These are phyloP conservation scores for Peromyscus maniculatus DNA, from an alignment of 2,113 vertebrate genomes.

Conservation along the genomic window DNA sequence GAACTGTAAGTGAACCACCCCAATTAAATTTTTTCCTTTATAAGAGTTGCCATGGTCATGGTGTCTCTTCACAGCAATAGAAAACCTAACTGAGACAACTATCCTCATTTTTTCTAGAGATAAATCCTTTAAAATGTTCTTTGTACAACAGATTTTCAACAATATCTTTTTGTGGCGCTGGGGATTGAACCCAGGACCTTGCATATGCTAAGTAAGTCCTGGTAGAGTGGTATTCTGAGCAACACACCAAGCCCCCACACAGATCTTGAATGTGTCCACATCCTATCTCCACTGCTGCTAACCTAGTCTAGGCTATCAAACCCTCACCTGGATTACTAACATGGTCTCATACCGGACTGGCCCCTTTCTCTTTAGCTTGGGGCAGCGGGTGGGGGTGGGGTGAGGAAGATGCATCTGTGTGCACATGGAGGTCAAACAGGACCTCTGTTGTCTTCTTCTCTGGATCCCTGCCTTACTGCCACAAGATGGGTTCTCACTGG, in stretches of 20 bases:
- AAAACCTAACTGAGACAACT: background rate
- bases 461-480: background rate
- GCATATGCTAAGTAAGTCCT: background rate
- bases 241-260: background rate
- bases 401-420: background rate
- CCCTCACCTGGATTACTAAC: background rate
- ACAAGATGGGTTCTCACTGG: background rate
- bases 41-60: background rate
- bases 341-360: background rate
- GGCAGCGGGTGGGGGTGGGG: background rate
- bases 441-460: background rate
- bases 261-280: background rate
- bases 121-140: conserved; percentile 16
- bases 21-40: background rate
- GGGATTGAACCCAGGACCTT: no score
- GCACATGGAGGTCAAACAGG: background rate
- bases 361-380: background rate
- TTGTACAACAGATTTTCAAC: background rate
- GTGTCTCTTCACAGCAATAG: background rate
- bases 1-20: background rate
- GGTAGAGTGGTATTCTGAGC: background rate
- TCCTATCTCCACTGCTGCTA: background rate
- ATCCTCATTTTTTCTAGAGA: background rate
- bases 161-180: background rate
- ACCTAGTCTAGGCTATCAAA: background rate